phyloP scores from a whole-genome alignment of 2,888 invertebrate species.

The Orchestes rusci region DNA sequence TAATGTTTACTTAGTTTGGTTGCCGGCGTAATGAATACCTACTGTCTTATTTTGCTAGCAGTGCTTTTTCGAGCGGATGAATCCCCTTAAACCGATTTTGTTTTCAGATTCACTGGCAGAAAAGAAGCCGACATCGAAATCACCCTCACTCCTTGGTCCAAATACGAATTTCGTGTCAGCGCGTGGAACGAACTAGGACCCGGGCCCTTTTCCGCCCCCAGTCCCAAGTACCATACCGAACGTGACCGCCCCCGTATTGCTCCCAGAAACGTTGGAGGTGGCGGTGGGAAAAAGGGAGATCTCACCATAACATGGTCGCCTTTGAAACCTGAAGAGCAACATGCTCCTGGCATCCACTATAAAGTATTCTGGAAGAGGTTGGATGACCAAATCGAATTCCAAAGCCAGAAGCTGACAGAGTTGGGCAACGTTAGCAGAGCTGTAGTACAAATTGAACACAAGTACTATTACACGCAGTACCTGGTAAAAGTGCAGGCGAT shows the following conservation, averaged over 20 bases:
- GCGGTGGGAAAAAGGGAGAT: conserved; percentile 93
- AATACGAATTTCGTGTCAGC: conserved; percentile 82
- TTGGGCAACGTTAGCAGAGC: conserved; percentile 71
- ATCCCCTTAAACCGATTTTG: too few relatives aligned
- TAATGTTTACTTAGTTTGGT: too few relatives aligned
- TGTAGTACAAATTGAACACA: conserved; percentile 66
- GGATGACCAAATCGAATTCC: conserved; percentile 67
- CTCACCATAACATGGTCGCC: conserved; percentile 87
- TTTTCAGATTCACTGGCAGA: conserved; percentile 47
- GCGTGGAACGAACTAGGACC: conserved; percentile 82
- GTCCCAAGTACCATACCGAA: conserved; percentile 78
- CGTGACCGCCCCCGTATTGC: conserved; percentile 71
- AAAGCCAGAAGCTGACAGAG: conserved; percentile 60
- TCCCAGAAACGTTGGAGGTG: conserved; percentile 74
- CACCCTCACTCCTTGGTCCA: conserved; percentile 76
- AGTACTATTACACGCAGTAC: conserved; percentile 75
- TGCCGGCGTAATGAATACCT: too few relatives aligned
- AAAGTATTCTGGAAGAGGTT: conserved; percentile 81
- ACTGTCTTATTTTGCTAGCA: too few relatives aligned
- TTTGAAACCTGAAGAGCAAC: conserved; percentile 69
- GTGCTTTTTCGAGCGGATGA: too few relatives aligned
- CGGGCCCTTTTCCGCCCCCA: conserved; percentile 74
- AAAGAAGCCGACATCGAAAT: conserved; percentile 66
- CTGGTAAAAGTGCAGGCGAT: conserved; percentile 76
- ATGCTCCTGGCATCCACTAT: conserved; percentile 84